Base-by-base conservation (phyloP, 1,140 invertebrate species). In the Anthonomus grandis region DNA sequence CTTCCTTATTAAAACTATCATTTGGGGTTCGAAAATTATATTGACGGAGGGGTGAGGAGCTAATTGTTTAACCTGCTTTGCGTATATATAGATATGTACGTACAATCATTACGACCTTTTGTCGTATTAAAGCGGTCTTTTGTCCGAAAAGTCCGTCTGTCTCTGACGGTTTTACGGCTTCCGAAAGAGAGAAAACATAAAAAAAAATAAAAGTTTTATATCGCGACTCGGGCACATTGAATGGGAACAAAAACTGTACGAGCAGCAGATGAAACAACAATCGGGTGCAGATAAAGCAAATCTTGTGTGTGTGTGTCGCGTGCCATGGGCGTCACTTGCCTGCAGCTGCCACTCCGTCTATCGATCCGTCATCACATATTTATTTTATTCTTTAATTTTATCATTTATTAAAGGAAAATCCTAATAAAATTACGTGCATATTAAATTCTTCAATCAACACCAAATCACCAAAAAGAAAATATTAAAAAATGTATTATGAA, bases 191-290 rank as follows among this genome's bases (percentile, higher is more conserved):
- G 15, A 10, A 39, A 39, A 39, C 37, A 6, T 8, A 39, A 39
- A 31, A 8, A 39, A 39, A 39, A 15, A 8, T 39, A n/a, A 8
- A 15, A 8, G 15, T 39, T 39, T 39, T 39, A 39, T 39, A 15
- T 39, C 17, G 8, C 37, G 37, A 17, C 37, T 39, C 37, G 0
- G 15, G 9, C 37, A 5, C 13, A 27, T 47, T 46, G 41, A 46
- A 55, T 46, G 39, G n/a, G 37, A 46, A 57, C 54, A 49, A 57
- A 57, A 58, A 53, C 25, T 27, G 41, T n/a, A n/a, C n/a, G n/a
- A n/a, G n/a, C n/a, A 56, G 51, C 61, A 60, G 62, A 63, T 63
- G 55, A 63, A 60, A 54, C 34, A 61, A 61, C 62, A 61, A 64
- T 64, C 53, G 62, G 22, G 9, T 41, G 36, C 42, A 61, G 59